Conservation (phyloP, 2,797 vertebrate species). For the Acrossocheilus fasciatus region DNA sequence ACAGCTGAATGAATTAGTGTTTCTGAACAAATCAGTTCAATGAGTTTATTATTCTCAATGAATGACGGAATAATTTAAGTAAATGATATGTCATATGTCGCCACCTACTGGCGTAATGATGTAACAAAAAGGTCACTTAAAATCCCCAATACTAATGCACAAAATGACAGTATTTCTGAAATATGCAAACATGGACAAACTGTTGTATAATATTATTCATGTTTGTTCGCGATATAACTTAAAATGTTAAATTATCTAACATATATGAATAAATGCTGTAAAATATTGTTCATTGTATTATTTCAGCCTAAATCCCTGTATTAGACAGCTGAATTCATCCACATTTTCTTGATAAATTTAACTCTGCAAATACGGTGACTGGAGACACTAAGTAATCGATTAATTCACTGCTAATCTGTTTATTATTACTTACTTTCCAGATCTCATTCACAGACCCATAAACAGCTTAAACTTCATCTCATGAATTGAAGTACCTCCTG, state of each 20-base stretch:
- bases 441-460: background rate
- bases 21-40: too few species aligned
- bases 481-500: conserved; percentile 16
- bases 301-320: background rate
- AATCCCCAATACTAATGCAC: background rate
- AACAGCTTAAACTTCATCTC: conserved; percentile 4
- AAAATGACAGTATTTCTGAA: background rate
- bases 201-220: background rate
- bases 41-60: background rate
- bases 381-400: background rate
- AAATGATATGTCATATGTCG: background rate
- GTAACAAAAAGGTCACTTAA: background rate
- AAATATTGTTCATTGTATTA: background rate
- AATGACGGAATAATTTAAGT: background rate
- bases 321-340: background rate
- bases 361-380: background rate
- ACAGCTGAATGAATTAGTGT: too few species aligned
- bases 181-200: background rate
- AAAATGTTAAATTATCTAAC: background rate
- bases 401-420: conserved; percentile 18
- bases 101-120: background rate
- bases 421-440: conserved; percentile 7
- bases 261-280: background rate
- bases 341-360: background rate
- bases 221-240: background rate